Evolutionary conservation across 2,797 vertebrate species (phyloP).

Genomic region (Myotis myotis): DNA sequence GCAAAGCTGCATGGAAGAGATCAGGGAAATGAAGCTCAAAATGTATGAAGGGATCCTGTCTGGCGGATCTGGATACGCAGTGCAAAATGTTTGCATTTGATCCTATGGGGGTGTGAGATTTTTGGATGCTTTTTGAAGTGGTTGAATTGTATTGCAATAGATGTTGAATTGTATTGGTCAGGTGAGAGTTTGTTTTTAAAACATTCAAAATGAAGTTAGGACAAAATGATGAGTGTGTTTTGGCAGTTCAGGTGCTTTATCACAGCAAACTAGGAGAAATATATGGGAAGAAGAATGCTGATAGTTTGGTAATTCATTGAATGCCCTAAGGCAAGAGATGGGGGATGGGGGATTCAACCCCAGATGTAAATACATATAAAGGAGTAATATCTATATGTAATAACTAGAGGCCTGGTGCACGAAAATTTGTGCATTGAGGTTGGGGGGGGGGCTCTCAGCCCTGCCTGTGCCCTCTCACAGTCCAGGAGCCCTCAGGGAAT

Average conservation of each 20-base stretch:
- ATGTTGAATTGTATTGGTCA: not conserved
- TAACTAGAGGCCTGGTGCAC: too few relatives aligned
- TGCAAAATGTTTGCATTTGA: not conserved
- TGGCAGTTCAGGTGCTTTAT: too few relatives aligned
- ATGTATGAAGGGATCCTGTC: rapidly evolving
- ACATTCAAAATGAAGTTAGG: not conserved
- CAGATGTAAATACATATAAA: not conserved
- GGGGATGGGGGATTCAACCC: not conserved
- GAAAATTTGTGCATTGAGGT: too few relatives aligned
- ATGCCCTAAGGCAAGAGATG: not conserved
- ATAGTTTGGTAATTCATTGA: not conserved
- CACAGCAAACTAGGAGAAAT: not conserved
- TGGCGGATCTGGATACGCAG: rapidly evolving
- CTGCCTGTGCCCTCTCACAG: too few relatives aligned
- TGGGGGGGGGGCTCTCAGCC: too few relatives aligned
- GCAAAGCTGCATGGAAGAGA: not conserved
- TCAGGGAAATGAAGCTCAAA: too few relatives aligned
- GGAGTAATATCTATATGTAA: not conserved
- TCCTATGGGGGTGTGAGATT: rapidly evolving
- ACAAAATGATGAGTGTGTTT: not conserved
- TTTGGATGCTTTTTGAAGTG: not conserved
- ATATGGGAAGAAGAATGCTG: not conserved
- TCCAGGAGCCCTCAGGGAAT: too few relatives aligned
- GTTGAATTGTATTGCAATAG: too few relatives aligned
- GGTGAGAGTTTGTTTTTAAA: not conserved